Conservation (phyloP, 2,113 vertebrate species). For the Dolichallabes microphthalmus region DNA sequence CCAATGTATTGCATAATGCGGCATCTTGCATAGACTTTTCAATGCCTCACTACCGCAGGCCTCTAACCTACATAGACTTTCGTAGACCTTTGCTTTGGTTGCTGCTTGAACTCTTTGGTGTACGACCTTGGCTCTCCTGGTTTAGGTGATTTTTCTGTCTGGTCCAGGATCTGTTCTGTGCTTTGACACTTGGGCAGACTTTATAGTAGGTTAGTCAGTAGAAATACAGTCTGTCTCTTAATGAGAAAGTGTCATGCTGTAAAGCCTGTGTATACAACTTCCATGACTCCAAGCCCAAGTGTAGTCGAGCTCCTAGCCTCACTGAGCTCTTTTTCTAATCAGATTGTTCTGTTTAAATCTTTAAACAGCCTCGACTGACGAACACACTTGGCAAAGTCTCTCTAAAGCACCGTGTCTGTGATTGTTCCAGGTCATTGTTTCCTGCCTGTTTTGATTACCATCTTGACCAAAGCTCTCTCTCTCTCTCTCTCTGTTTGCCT, state of each 20-base stretch:
- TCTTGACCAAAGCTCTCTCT: background rate
- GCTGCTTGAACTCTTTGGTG: background rate
- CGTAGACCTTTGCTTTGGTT: background rate
- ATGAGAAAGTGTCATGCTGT: background rate
- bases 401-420: background rate
- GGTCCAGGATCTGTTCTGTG: background rate
- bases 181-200: background rate
- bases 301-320: background rate
- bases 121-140: background rate
- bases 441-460: background rate
- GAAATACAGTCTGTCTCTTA: background rate
- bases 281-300: background rate
- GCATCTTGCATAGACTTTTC: background rate
- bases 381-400: background rate
- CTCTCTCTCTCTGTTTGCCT: background rate
- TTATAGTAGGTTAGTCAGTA: background rate
- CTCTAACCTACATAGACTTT: too few relatives aligned
- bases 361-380: background rate
- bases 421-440: slow-evolving; percentile 1
- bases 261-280: background rate
- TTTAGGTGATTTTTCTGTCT: background rate
- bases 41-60: background rate
- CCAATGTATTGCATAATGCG: too few relatives aligned
- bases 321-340: background rate
- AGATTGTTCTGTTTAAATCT: background rate